Base-by-base conservation (phyloP, 2,888 invertebrate genomes). In the Trimorus sp. region DNA sequence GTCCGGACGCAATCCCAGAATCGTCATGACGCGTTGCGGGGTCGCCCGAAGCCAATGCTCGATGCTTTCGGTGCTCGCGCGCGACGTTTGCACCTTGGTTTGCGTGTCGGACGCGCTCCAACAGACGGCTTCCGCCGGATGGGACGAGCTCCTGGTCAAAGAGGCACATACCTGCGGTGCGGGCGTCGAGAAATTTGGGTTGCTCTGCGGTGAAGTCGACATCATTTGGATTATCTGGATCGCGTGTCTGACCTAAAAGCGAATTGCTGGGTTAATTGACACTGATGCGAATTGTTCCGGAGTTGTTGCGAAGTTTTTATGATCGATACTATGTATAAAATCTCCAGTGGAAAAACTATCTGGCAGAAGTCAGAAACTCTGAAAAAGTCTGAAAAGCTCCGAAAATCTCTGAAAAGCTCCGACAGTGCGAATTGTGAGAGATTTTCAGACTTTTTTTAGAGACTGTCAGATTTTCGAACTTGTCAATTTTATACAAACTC, bases 171-270 rank as follows among this genome's bases (percentile, higher is more conserved):
- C 84, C 54, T 87, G 89, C 85, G 85, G 89, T 12, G 88, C 90
- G 66, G 92, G 92, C 85, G 92, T 94, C 92, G 95, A 94, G 48
- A 96, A 93, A 89, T 96, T 97, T 5, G 97, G 97, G 89, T 97
- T 97, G 79, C 97, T 97, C 89, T 96, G 96, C n/a, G 96, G 96
- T 6, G 95, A 95, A 7, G 96, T 94, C 94, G 97, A 95, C 91
- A 96, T 96, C 91, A 96, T 96, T 91, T 97, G 97, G 26, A 97
- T 92, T 0, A 96, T 96, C 88, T 97, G 96, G 83, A 97, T 96
- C 8, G 97, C 97, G 89, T 95, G 95, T 53, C 96, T 94, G 63
- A 97, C 96, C 95, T 97, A 86, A 71, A 76, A 62, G 26, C 26
- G 26, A 26, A 4, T 26, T 26, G 1, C 26, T 26, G 26, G 2